Evolutionary conservation across 2,113 vertebrate genomes (phyloP).

Genomic region (Mohoua ochrocephala): DNA sequence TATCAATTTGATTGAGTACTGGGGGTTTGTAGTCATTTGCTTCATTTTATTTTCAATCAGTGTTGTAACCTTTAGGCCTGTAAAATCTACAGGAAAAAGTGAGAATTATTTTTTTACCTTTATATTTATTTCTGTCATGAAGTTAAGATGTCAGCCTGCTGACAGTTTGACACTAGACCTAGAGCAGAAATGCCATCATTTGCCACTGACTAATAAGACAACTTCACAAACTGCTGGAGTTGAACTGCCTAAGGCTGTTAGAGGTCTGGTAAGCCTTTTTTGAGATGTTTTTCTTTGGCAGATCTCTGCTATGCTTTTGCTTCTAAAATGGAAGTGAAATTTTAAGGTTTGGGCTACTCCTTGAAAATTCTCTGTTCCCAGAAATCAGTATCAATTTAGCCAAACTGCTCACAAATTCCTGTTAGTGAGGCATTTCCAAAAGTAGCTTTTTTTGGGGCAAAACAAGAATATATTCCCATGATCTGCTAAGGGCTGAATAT

Average conservation of each 20-base stretch:
- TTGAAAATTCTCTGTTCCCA: not conserved
- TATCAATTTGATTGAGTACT: not conserved
- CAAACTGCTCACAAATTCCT: not conserved
- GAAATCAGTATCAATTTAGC: not conserved
- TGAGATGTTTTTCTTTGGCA: not conserved
- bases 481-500: not conserved
- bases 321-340: not conserved
- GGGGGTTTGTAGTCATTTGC: not conserved
- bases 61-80: not conserved
- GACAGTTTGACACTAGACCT: slow-evolving; percentile 23
- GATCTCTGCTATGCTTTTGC: not conserved
- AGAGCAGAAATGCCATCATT: not conserved
- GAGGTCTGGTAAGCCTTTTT: not conserved
- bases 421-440: not conserved
- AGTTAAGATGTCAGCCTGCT: not conserved
- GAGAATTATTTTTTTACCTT: not conserved
- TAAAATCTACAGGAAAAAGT: not conserved
- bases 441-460: not conserved
- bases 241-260: not conserved
- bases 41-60: not conserved
- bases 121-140: not conserved
- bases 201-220: not conserved
- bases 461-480: not conserved
- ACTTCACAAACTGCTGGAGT: not conserved
- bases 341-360: not conserved